These are phyloP conservation scores for Coreius guichenoti DNA, from an alignment of 2,797 vertebrate genomes.

Conservation along the genomic window DNA sequence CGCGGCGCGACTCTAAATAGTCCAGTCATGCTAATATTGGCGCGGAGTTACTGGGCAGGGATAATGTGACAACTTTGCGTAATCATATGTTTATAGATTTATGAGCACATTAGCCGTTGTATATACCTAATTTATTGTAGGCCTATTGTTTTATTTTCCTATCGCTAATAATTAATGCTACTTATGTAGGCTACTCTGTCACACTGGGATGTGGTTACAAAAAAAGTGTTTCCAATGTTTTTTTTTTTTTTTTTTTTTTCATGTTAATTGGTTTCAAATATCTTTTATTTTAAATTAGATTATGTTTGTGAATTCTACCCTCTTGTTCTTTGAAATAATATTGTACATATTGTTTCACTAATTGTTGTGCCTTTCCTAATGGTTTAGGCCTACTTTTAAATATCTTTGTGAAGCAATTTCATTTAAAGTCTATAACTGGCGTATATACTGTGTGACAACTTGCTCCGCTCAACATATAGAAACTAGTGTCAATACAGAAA, in stretches of 20 bases:
- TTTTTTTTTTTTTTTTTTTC: background rate
- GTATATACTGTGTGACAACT: background rate
- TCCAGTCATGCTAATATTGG: constrained; percentile 47
- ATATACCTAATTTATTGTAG: constrained; percentile 15
- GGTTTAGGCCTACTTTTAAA: background rate
- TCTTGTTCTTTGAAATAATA: background rate
- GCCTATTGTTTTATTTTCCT: background rate
- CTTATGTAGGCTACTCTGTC: background rate
- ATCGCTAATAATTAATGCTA: too few relatives aligned
- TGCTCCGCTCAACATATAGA: background rate
- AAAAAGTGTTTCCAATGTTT: background rate
- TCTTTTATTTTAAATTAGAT: background rate
- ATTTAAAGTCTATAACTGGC: background rate
- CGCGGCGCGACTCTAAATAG: background rate
- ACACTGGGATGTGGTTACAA: background rate
- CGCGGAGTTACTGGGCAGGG: constrained; percentile 36
- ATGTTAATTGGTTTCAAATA: background rate
- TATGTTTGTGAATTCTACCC: background rate
- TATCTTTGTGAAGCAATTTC: background rate
- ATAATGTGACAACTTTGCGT: constrained; percentile 28
- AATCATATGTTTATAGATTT: constrained; percentile 45
- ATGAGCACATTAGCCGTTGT: constrained; percentile 20
- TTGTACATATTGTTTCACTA: background rate
- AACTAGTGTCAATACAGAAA: background rate
- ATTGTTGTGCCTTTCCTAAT: background rate